Base-by-base conservation (phyloP, 1,140 invertebrate species). In the Leptinotarsa defecta region DNA sequence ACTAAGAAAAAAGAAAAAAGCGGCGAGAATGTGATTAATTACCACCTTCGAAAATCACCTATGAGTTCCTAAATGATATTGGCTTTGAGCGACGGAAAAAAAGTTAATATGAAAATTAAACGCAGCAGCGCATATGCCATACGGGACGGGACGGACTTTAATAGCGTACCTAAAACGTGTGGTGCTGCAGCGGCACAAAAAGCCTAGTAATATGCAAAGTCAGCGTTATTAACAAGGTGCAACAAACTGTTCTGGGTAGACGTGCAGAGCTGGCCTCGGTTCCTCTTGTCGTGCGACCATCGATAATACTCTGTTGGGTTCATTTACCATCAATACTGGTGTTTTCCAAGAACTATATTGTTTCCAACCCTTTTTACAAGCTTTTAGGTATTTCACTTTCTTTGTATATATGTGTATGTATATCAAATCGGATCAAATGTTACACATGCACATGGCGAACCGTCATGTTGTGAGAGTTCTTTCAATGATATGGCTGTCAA, bases 221-320 rank as follows among this genome's bases (percentile, higher is more conserved):
- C 83, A 84, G 82, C 83, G 78, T 83, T 84, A 83, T 84, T 84
- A 84, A 84, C 83, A 83, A 84, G 83, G 81, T 83, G 81, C 81
- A 83, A 83, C 81, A 82, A 82, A 83, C 82, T 81, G 81, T 79
- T 81, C 74, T 76, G 76, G 19, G 75, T 74, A 43, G 62, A 76
- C 27, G 63, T 80, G 79, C 76, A 75, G 79, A 57, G 52, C n/a
- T 8, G 52, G 52, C 52, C n/a, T 57, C 52, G 52, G 6, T 57
- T 57, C 52, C 15, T 57, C 52, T 57, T 57, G 34, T 34, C 34
- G 8, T 34, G 34, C 34, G 34, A 8, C 34, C 34, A 34, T 34
- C 34, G 8, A 34, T 34, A 34, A 8, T 34, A 34, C 34, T 34
- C 34, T 11, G 8, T 34, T 34, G 8, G 34, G 8, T 34, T 11